Evolutionary conservation across 2,797 vertebrate genomes (phyloP).

Genomic region (Odontamblyopus rebecca): DNA sequence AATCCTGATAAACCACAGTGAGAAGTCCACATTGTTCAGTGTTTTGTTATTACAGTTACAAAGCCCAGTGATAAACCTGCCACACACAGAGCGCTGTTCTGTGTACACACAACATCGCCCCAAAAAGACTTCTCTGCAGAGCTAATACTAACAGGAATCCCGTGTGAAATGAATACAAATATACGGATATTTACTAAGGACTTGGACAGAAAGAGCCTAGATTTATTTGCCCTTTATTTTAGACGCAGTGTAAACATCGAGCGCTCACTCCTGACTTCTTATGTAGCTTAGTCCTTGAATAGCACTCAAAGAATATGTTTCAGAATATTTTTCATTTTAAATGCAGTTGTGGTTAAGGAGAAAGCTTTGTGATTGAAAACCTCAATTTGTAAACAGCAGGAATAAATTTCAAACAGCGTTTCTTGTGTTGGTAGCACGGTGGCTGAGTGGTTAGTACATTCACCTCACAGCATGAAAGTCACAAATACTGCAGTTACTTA

Average conservation of each 20-base stretch:
- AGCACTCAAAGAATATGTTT: background rate
- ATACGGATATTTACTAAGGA: background rate
- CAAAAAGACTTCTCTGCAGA: constrained; percentile 5
- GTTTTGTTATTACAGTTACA: background rate
- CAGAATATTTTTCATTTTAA: background rate
- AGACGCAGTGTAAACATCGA: constrained; percentile 6
- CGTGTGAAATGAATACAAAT: constrained; percentile 15
- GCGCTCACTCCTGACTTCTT: background rate
- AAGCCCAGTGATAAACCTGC: constrained; percentile 12
- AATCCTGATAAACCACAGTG: constrained; percentile 19
- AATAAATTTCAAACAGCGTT: background rate
- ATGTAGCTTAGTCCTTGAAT: background rate
- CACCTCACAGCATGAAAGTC: too few species aligned
- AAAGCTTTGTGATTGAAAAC: background rate
- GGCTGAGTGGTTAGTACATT: too few species aligned
- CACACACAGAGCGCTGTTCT: constrained; percentile 9
- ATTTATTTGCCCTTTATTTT: constrained; percentile 3
- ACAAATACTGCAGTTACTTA: too few species aligned
- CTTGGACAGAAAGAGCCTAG: background rate
- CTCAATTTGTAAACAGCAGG: too few species aligned
- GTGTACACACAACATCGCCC: background rate
- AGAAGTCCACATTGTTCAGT: constrained; percentile 12
- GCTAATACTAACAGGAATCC: background rate
- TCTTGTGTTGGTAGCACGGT: too few species aligned
- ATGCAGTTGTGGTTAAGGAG: background rate